Evolutionary conservation across 2,113 vertebrate species (phyloP).

Genomic region (Bettongia penicillata): DNA sequence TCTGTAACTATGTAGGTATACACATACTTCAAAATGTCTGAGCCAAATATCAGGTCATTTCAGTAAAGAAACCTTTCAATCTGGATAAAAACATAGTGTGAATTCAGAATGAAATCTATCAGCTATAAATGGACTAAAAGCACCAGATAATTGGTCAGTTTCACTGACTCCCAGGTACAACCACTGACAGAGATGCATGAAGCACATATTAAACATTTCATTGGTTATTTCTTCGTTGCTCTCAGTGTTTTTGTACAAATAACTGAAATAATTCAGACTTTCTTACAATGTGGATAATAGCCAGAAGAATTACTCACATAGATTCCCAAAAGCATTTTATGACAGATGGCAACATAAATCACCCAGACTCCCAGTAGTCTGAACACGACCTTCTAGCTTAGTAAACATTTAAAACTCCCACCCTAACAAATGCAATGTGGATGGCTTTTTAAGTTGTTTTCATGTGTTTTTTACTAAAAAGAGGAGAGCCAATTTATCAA

Average conservation of each 20-base stretch:
- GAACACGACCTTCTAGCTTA: slow-evolving; percentile 27
- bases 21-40: background rate
- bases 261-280: slow-evolving; percentile 16
- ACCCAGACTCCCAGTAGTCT: background rate
- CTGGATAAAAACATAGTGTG: slow-evolving; percentile 40
- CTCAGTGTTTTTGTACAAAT: slow-evolving; percentile 34
- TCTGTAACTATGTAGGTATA: background rate
- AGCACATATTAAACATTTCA: slow-evolving; percentile 15
- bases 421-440: background rate
- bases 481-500: slow-evolving; percentile 52
- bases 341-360: slow-evolving; percentile 30
- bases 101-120: slow-evolving; percentile 49
- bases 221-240: slow-evolving; percentile 51
- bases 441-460: slow-evolving; percentile 38
- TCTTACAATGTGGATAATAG: background rate
- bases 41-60: slow-evolving; percentile 3
- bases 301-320: background rate
- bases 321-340: slow-evolving; percentile 31
- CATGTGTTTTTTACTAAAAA: slow-evolving; percentile 7
- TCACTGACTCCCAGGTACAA: slow-evolving; percentile 16
- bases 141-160: slow-evolving; percentile 43
- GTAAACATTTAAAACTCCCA: slow-evolving; percentile 20
- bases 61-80: slow-evolving; percentile 32
- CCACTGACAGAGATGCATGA: slow-evolving; percentile 32
- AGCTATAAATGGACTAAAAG: slow-evolving; percentile 49